These are phyloP conservation scores for Leucopternis melanops DNA, from an alignment of 2,113 vertebrate genomes.

Conservation along the genomic window DNA sequence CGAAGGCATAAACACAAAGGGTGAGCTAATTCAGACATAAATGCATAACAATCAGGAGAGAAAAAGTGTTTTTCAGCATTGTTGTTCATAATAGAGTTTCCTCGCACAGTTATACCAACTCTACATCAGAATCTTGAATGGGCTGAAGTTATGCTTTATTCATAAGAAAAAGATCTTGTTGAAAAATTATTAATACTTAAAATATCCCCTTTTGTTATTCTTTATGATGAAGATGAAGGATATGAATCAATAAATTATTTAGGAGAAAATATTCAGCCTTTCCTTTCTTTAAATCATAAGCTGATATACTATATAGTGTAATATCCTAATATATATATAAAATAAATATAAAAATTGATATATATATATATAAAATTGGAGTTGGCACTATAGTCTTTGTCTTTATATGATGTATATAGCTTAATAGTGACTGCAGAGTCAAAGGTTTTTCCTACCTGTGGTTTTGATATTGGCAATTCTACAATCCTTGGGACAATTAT, in stretches of 20 bases:
- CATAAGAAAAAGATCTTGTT: not conserved
- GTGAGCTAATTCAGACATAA: not conserved
- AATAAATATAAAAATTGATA: not conserved
- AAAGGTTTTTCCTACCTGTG: not conserved
- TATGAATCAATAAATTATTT: not conserved
- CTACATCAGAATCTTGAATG: not conserved
- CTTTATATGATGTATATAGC: not conserved
- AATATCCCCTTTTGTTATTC: not conserved
- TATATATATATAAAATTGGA: not conserved
- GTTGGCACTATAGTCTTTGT: not conserved
- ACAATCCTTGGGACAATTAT: not conserved
- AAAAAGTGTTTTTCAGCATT: not conserved
- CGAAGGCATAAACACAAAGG: not conserved
- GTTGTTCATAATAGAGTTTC: not conserved
- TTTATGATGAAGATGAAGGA: not conserved
- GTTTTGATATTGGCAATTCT: not conserved
- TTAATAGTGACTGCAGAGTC: not conserved
- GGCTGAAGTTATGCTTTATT: not conserved
- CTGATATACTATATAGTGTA: not conserved
- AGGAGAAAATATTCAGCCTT: constrained; percentile 13
- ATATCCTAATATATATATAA: not conserved
- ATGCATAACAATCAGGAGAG: not conserved
- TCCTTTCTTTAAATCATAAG: constrained; percentile 18
- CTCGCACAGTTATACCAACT: not conserved
- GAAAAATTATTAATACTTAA: not conserved